These are phyloP conservation scores for Isoperla grammatica DNA, from an alignment of 2,888 invertebrate species.

Conservation along the genomic window DNA sequence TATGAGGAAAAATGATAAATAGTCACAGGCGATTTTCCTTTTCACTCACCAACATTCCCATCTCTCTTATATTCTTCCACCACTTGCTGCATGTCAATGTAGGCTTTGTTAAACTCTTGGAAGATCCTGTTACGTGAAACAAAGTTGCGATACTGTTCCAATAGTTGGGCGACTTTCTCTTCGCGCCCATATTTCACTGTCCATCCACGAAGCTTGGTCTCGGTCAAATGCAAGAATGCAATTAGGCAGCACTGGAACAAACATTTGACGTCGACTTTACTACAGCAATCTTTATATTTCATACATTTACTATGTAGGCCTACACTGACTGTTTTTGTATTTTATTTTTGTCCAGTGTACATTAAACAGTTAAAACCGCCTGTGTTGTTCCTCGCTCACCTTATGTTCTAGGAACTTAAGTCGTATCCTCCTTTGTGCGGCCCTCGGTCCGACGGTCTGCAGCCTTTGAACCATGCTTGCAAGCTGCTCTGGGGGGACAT, in stretches of 20 bases:
- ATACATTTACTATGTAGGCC: too few relatives aligned
- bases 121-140: slow-evolving; percentile 89
- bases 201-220: slow-evolving; percentile 84
- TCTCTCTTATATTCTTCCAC: slow-evolving; percentile 85
- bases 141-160: slow-evolving; percentile 87
- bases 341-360: too few relatives aligned
- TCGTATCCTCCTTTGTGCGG: slow-evolving; percentile 74
- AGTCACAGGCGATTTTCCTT: too few relatives aligned
- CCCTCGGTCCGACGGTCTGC: slow-evolving; percentile 65
- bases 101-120: slow-evolving; percentile 90
- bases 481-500: slow-evolving; percentile 73
- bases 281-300: too few relatives aligned
- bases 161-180: slow-evolving; percentile 72
- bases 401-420: slow-evolving; percentile 90
- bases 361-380: too few relatives aligned
- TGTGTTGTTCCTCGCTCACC: too few relatives aligned
- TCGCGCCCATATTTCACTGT: slow-evolving; percentile 82
- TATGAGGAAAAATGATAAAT: too few relatives aligned
- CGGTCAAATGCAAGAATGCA: slow-evolving; percentile 84
- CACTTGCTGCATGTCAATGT: slow-evolving; percentile 86
- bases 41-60: slow-evolving; percentile 64
- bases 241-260: slow-evolving; percentile 71
- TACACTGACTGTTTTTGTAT: too few relatives aligned
- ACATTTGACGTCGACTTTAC: too few relatives aligned
- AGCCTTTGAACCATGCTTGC: slow-evolving; percentile 75